Conservation (phyloP, 1,140 invertebrate species). For the Aleiodes sp. region DNA sequence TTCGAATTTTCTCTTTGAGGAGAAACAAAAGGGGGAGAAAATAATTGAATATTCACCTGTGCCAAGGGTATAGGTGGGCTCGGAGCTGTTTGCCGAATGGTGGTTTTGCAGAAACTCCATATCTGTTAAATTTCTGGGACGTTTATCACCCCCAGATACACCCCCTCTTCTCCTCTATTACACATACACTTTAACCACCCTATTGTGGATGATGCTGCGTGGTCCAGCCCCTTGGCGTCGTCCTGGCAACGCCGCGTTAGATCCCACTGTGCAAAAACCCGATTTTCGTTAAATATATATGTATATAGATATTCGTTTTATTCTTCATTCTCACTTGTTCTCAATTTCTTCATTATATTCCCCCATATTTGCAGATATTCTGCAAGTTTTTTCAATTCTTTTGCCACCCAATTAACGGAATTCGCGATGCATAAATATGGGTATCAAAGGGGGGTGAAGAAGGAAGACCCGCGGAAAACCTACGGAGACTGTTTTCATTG, state of each 20-base stretch:
- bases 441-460: too few species aligned
- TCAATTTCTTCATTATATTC: too few species aligned
- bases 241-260: constrained; percentile 56
- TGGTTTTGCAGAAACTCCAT: constrained; percentile 68
- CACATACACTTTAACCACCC: constrained; percentile 40
- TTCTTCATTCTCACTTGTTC: background rate
- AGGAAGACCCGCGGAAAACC: too few species aligned
- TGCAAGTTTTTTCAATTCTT: too few species aligned
- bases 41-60: too few species aligned
- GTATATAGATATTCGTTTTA: too few species aligned
- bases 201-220: constrained; percentile 41
- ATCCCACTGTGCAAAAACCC: constrained; percentile 19
- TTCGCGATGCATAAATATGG: too few species aligned
- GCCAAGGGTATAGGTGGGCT: constrained; percentile 61
- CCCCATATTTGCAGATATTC: too few species aligned
- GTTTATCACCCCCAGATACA: constrained; percentile 58
- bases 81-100: constrained; percentile 64
- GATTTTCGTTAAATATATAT: constrained; percentile 20
- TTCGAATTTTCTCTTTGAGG: constrained; percentile 1
- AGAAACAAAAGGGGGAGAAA: too few species aligned
- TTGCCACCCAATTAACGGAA: too few species aligned
- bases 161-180: constrained; percentile 45
- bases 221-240: constrained; percentile 64
- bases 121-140: constrained; percentile 59
- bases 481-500: too few species aligned